Conservation (phyloP, 2,888 invertebrate genomes). For the Boloria euphrosyne region DNA sequence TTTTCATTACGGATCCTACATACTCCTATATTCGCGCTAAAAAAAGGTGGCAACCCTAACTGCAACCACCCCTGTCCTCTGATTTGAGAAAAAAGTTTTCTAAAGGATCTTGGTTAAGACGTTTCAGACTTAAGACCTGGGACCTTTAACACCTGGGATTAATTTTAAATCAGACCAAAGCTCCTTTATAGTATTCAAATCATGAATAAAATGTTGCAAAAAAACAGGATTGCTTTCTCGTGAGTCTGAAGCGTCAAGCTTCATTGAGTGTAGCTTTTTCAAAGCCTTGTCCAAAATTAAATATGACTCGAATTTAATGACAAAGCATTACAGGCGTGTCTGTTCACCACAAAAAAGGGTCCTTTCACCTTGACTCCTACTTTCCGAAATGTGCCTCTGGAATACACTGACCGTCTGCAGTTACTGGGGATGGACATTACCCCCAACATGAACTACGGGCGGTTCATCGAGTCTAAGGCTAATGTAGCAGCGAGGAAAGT, state of each 20-base stretch:
- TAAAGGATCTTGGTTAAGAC: neutral
- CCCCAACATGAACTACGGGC: too few species aligned
- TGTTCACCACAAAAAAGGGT: too few species aligned
- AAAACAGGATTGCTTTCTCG: neutral
- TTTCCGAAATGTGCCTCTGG: too few species aligned
- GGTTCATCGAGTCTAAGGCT: too few species aligned
- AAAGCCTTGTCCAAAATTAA: neutral
- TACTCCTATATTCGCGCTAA: too few species aligned
- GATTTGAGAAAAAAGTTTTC: neutral
- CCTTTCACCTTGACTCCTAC: too few species aligned
- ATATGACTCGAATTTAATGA: neutral
- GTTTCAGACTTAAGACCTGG: neutral
- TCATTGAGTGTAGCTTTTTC: neutral
- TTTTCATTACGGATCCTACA: too few species aligned
- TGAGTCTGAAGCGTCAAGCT: neutral
- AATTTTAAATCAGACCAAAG: neutral
- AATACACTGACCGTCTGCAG: too few species aligned
- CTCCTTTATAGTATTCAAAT: neutral
- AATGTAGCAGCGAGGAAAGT: too few species aligned
- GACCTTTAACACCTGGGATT: neutral
- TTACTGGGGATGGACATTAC: too few species aligned
- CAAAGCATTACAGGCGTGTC: too few species aligned
- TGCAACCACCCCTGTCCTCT: constrained; percentile 3
- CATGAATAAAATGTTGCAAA: neutral
- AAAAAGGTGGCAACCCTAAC: too few species aligned